These are phyloP conservation scores for Eidolon dupreanum DNA, from an alignment of 2,797 vertebrate species.

Conservation along the genomic window DNA sequence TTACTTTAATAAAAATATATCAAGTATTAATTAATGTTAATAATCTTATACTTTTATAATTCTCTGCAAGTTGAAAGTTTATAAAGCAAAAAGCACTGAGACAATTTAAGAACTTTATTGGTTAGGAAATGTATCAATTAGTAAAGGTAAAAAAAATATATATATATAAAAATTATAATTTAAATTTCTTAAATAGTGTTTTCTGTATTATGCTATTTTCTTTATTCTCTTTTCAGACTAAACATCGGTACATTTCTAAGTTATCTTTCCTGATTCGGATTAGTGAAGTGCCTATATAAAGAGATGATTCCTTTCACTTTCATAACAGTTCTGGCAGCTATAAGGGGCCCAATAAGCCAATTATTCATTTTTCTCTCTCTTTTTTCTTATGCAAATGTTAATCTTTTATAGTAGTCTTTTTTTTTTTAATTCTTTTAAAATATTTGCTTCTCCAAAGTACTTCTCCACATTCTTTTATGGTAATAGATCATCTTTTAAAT, in stretches of 20 bases:
- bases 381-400: not conserved
- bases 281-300: not conserved
- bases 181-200: not conserved
- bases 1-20: not conserved
- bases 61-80: not conserved
- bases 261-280: not conserved
- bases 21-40: not conserved
- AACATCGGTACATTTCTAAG: not conserved
- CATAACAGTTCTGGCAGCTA: not conserved
- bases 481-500: not conserved
- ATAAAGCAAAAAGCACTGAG: not conserved
- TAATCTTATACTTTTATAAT: not conserved
- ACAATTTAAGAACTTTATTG: not conserved
- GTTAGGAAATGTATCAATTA: not conserved
- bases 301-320: not conserved
- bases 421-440: not conserved
- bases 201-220: not conserved
- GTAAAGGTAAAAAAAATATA: not conserved
- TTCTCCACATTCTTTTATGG: not conserved
- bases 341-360: not conserved
- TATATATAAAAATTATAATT: not conserved
- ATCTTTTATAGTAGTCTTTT: not conserved
- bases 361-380: not conserved
- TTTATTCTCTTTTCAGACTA: not conserved
- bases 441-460: not conserved